phyloP scores from a whole-genome alignment of 2,797 vertebrate genomes.

The Echeneis naucrates region DNA sequence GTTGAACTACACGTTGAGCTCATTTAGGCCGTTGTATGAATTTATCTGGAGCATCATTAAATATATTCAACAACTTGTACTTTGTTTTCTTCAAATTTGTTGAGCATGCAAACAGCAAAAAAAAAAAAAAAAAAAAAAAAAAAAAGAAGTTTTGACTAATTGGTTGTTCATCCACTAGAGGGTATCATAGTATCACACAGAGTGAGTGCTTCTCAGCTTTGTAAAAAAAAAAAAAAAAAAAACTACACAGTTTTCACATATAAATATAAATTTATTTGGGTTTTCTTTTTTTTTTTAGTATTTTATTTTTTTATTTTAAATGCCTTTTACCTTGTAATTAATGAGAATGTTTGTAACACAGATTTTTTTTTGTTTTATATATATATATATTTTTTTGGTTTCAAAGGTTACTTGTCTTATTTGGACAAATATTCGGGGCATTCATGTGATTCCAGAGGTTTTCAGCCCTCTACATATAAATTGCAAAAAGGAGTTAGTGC shows the following conservation, averaged over 20 bases:
- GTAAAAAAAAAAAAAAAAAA: conserved; percentile 6
- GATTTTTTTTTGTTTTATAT: neutral
- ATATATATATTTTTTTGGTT: conserved; percentile 38
- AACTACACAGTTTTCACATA: conserved; percentile 58
- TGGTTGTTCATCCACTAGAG: conserved; percentile 49
- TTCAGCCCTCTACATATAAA: conserved; percentile 32
- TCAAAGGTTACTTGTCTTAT: conserved; percentile 29
- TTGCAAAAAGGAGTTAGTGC: conserved; percentile 62
- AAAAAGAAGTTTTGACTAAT: neutral
- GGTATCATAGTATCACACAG: conserved; percentile 20
- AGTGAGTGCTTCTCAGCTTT: neutral
- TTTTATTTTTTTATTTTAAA: conserved; percentile 51
- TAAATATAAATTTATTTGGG: conserved; percentile 79
- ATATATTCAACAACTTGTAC: conserved; percentile 12
- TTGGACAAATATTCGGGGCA: conserved; percentile 61
- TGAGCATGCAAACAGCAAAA: neutral
- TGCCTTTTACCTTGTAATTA: conserved; percentile 26
- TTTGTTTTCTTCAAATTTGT: neutral
- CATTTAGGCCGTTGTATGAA: conserved; percentile 9
- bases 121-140: neutral
- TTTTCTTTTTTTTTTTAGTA: conserved; percentile 42
- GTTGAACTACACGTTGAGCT: conserved; percentile 16
- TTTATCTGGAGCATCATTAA: conserved; percentile 15
- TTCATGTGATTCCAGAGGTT: conserved; percentile 48
- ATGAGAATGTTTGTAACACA: conserved; percentile 37